Evolutionary conservation across 2,888 invertebrate species (phyloP), one percentile per base, ranked within the genome.

Genomic region (Agrilus mali): DNA sequence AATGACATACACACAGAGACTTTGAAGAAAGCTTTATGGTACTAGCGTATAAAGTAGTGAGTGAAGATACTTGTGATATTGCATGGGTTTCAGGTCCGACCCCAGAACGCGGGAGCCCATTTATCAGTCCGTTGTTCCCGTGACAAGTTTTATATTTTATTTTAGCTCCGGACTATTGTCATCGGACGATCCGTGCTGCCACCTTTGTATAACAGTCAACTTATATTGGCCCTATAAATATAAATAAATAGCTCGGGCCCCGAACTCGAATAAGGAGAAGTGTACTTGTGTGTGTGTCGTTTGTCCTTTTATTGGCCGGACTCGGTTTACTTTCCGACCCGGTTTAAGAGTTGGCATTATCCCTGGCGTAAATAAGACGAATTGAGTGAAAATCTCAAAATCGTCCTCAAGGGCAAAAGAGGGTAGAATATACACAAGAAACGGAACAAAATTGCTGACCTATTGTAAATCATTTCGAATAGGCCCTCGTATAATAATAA

Each of bases 141-240:
- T 63, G 63, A 62, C 63, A 63, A 59, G 54, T 60, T 62, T 61
- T 62, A 61, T 61, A 61, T 61, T 60, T 63, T 62, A 59, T 60
- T 59, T 56, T 58, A 56, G 55, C 52, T 58, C 56, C 52, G 43
- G 50, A 45, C 56, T 45, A 56, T 60, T 61, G 60, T 61, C 52
- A 49, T 46, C 47, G 42, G 53, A 27, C 50, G 44, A 53, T 55
- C 55, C 53, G 51, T 55, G 53, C 56, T 52, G 55, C 57, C 55
- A 58, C 58, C 57, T 59, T 58, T 56, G 54, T 54, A 52, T 55
- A 56, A 58, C 58, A 57, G 60, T 56, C 59, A 59, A 52, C 53
- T 58, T 59, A 58, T 59, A 57, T 58, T 57, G 55, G 55, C 51
- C 55, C 55, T 55, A 56, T 60, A 60, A 60, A 61, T 60, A 60